Evolutionary conservation across 2,888 invertebrate species (phyloP), one percentile per base, ranked within the genome.

Genomic region (Phoenoteleia sp.): DNA sequence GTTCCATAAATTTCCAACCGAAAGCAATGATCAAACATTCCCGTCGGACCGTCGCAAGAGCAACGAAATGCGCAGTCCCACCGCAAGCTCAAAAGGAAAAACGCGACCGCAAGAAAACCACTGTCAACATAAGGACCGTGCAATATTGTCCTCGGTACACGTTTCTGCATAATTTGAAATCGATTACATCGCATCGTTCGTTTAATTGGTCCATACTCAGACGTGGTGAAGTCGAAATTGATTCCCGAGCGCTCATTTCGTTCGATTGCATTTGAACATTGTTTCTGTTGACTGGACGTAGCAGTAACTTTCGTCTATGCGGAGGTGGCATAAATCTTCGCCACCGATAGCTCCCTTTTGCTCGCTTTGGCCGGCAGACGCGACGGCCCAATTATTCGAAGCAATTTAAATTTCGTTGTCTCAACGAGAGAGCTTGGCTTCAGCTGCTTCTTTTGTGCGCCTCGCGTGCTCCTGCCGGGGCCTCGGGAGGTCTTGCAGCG

Each of bases 331-430:
- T 85, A 85, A 85, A 85, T 80, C 85, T 79, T 82, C 49, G 56
- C 74, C 54, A 66, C 64, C 77, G 81, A 84, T 84, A 81, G 72
- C 77, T 47, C 67, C 69, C 74, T 75, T 74, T 69, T 74, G 71
- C 81, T 42, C 75, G 25, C 54, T 74, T 84, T 67, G 85, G 72
- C 52, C 72, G 64, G 49, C 64, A 71, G 66, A 72, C 74, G 79
- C 84, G 72, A 81, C 85, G 85, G 82, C 62, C 85, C 85, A 85
- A 85, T 85, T 85, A 85, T 85, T 82, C 80, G 85, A 80, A 75
- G 85, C 85, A 82, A 85, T 85, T 85, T 85, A 82, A 85, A 85
- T 82, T 85, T 85, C 82, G 85, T 85, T 82, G 85, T 82, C 85
- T 76, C 79, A 49, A 71, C 80, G 80, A 62, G 64, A 15, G 42